Conservation (phyloP, 2,888 invertebrate species). For the Chrysomela aeneicollis region DNA sequence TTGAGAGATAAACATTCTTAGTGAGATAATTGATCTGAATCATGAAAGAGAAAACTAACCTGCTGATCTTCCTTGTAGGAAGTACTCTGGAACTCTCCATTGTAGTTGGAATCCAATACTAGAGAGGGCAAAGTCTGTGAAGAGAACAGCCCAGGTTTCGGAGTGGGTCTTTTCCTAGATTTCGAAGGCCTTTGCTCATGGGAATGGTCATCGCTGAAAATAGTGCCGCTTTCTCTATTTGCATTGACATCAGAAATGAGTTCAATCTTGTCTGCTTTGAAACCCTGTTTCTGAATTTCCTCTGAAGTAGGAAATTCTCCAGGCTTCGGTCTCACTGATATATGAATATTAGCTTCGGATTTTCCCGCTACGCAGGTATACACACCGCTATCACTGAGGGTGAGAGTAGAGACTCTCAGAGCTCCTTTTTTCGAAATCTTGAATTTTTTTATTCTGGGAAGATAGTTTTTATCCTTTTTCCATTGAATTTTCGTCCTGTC, state of each 20-base stretch:
- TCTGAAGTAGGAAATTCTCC: constrained; percentile 82
- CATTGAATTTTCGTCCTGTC: constrained; percentile 86
- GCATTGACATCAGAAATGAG: constrained; percentile 52
- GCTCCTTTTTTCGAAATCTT: constrained; percentile 93
- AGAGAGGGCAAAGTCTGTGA: constrained; percentile 54
- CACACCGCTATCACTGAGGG: constrained; percentile 81
- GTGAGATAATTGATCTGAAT: not conserved
- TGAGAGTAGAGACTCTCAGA: constrained; percentile 82
- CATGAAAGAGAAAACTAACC: constrained; percentile 27
- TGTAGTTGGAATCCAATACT: constrained; percentile 47
- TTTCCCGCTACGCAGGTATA: constrained; percentile 88
- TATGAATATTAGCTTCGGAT: constrained; percentile 80
- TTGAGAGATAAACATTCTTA: constrained; percentile 28
- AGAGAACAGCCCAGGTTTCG: constrained; percentile 51
- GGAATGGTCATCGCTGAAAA: constrained; percentile 69
- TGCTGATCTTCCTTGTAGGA: constrained; percentile 42
- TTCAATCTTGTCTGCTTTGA: constrained; percentile 53
- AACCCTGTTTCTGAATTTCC: constrained; percentile 66
- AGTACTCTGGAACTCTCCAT: constrained; percentile 52
- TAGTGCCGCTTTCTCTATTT: constrained; percentile 56
- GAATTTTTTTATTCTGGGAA: constrained; percentile 81
- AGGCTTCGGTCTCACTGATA: constrained; percentile 82
- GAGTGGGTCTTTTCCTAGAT: constrained; percentile 52
- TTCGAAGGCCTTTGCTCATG: constrained; percentile 70
- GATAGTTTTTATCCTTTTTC: constrained; percentile 84